A percentile compares a stretch with the other conserved stretches of the same genome.
phyloP scores from a whole-genome alignment of 2,113 vertebrate genomes.

The Neogobius melanostomus region DNA sequence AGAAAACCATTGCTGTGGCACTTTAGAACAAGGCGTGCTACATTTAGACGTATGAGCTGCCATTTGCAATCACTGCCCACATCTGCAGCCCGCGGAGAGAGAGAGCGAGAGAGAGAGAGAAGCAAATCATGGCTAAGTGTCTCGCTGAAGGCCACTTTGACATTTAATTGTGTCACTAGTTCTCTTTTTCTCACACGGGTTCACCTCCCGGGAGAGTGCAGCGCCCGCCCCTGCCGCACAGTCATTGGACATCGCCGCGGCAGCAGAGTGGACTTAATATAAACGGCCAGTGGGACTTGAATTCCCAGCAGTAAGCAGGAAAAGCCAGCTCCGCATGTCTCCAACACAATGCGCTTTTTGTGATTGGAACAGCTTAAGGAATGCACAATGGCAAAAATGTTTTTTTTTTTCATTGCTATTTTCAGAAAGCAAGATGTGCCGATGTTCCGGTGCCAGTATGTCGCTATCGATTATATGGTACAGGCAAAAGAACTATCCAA shows the following conservation, averaged over 20 bases:
- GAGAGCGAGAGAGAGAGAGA: background rate
- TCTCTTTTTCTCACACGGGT: slow-evolving; percentile 15
- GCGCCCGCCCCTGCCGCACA: slow-evolving; percentile 1
- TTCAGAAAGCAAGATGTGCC: too few relatives aligned
- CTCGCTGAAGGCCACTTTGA: slow-evolving; percentile 14
- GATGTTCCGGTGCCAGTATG: too few relatives aligned
- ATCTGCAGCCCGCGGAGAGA: background rate
- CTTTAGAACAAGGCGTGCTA: background rate
- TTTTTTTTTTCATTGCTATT: background rate
- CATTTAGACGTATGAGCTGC: background rate
- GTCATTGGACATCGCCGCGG: slow-evolving; percentile 6
- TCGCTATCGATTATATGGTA: too few relatives aligned
- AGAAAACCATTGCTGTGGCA: background rate
- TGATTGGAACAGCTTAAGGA: background rate
- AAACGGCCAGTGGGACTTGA: background rate
- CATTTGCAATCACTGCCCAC: background rate
- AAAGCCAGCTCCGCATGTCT: background rate
- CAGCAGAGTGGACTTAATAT: slow-evolving; percentile 1
- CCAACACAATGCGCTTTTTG: background rate
- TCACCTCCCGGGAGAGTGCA: background rate
- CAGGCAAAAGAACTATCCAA: too few relatives aligned
- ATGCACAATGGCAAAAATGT: too few relatives aligned
- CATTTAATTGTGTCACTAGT: background rate
- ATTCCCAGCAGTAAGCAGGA: slow-evolving; percentile 6
- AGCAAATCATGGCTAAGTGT: slow-evolving; percentile 13